Base-by-base conservation (phyloP, 2,888 invertebrate species). In the Tanytarsus gracilentus region DNA sequence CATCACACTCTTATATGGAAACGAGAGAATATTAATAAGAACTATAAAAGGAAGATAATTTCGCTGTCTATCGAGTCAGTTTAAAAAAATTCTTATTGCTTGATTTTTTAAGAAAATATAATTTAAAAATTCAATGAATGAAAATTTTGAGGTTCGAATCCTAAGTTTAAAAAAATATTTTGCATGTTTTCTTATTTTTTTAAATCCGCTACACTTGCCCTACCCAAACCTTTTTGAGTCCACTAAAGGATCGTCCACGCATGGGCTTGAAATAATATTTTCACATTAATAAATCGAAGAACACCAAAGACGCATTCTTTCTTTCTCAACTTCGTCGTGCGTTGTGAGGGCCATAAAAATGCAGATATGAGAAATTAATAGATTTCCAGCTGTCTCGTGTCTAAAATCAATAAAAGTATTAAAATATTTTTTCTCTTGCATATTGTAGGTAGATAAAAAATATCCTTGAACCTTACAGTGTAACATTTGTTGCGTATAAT, bases 321-420 rank as follows among this genome's bases (percentile, higher is more conserved):
- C 16, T 44, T 44, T 44, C 44, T 44, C 16, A 23, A 44, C n/a
- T 30, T 30, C 33, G 4, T 30, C n/a, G 44, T 7, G 18, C 16
- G 40, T 4, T 44, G 3, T 6, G 16, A 26, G 33, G 44, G 16
- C 30, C 58, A 58, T 58, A 44, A 58, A 58, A 58, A 58, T 58
- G 58, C 44, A 58, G 44, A 58, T 58, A 58, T 58, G 58, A 48
- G n/a, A 58, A 58, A 40, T 58, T 58, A 58, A 58, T 58, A 58
- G 58, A 58, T 48, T 29, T 58, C 58, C 58, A 58, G 58, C 58
- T 58, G 58, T 58, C 58, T 58, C 44, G 48, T 58, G 48, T 48
- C 30, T 30, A 23, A 58, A 58, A 58, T 48, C 58, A 58, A 58
- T 58, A 58, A 58, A 48, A n/a, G 48, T 58, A 58, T 58, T 58